Conservation (phyloP, 2,888 invertebrate genomes). For the Eurois occulta region DNA sequence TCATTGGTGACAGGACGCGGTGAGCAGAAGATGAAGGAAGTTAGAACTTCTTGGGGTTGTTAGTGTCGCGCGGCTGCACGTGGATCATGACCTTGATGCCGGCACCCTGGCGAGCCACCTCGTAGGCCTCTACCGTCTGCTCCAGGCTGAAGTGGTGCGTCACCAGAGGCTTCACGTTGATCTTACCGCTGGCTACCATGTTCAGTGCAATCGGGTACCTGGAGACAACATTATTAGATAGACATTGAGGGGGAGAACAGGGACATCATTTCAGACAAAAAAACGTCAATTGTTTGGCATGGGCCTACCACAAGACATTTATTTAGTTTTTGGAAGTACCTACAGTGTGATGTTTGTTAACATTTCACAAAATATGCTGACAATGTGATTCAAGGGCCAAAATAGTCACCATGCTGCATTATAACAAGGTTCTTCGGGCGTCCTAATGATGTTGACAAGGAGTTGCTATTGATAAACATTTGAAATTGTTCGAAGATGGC, state of each 20-base stretch:
- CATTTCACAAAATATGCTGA: not conserved
- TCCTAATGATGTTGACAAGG: not conserved
- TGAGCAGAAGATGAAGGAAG: not conserved
- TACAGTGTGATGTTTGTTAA: not conserved
- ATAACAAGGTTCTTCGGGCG: not conserved
- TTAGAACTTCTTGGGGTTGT: constrained; percentile 84
- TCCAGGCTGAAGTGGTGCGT: constrained; percentile 95
- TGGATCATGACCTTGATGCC: constrained; percentile 98
- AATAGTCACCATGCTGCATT: no score
- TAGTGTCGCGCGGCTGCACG: constrained; percentile 89
- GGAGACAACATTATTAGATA: constrained; percentile 29
- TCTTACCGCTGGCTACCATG: constrained; percentile 94
- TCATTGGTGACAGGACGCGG: not conserved
- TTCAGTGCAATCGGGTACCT: constrained; percentile 95
- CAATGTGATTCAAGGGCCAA: not conserved
- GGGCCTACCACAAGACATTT: not conserved
- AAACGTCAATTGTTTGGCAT: not conserved
- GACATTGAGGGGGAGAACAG: not conserved
- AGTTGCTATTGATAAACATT: not conserved
- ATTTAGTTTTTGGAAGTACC: not conserved
- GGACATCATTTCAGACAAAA: not conserved
- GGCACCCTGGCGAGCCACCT: constrained; percentile 93
- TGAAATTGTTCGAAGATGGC: not conserved
- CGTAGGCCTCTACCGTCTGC: constrained; percentile 95
- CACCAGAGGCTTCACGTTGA: constrained; percentile 95